Conservation (phyloP, 2,113 vertebrate species). For the Scartelaos histophorus region DNA sequence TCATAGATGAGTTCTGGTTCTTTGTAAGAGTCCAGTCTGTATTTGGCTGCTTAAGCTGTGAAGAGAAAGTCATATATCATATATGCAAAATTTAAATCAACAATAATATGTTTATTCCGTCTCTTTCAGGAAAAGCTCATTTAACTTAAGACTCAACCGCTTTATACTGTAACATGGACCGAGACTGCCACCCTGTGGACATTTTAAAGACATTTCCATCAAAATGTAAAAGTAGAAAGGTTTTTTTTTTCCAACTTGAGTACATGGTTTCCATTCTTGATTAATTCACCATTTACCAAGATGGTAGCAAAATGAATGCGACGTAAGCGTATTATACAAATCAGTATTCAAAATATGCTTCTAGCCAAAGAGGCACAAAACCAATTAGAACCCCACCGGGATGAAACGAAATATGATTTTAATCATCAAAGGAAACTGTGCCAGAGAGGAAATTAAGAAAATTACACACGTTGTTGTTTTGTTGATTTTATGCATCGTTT, state of each 20-base stretch:
- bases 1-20: slow-evolving; percentile 80
- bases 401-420: slow-evolving; percentile 77
- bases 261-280: slow-evolving; percentile 71
- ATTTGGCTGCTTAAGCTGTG: slow-evolving; percentile 86
- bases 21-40: slow-evolving; percentile 84
- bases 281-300: slow-evolving; percentile 66
- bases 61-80: slow-evolving; percentile 16
- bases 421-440: slow-evolving; percentile 78
- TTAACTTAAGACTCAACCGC: slow-evolving; percentile 29
- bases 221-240: slow-evolving; percentile 36
- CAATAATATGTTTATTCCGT: slow-evolving; percentile 16
- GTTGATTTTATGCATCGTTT: slow-evolving; percentile 71
- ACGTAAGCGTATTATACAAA: slow-evolving; percentile 74
- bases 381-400: slow-evolving; percentile 78
- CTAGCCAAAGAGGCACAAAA: slow-evolving; percentile 62
- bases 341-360: slow-evolving; percentile 73
- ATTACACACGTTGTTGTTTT: slow-evolving; percentile 77
- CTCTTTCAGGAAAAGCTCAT: slow-evolving; percentile 18
- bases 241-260: slow-evolving; percentile 53
- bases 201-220: slow-evolving; percentile 19
- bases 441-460: slow-evolving; percentile 74
- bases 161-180: slow-evolving; percentile 27
- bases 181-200: slow-evolving; percentile 69
- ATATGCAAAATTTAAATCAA: neutral
- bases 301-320: slow-evolving; percentile 62